Percentiles rank a stretch among this genome's conserved stretches.
Conservation (phyloP, 2,888 invertebrate species). For the Morpho helenor region DNA sequence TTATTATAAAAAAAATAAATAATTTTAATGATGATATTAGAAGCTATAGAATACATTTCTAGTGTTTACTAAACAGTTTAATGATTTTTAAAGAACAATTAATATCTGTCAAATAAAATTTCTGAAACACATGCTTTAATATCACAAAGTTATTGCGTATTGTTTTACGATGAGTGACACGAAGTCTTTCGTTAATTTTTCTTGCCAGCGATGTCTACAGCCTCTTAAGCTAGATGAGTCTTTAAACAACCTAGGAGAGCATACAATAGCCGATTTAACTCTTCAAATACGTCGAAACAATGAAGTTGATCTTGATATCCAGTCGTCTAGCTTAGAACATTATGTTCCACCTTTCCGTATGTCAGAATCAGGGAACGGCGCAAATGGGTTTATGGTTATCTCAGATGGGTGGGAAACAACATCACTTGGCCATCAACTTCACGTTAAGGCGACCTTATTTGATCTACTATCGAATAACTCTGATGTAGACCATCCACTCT, state of each 20-base stretch:
- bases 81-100: background rate
- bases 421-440: conserved; percentile 63
- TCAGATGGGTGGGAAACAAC: conserved; percentile 88
- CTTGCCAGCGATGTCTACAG: conserved; percentile 95
- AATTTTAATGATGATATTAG: too few species aligned
- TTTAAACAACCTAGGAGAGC: conserved; percentile 90
- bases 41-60: background rate
- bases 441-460: conserved; percentile 91
- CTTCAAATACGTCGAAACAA: conserved; percentile 71
- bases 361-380: conserved; percentile 90
- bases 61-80: background rate
- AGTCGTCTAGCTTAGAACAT: conserved; percentile 88
- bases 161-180: conserved; percentile 82
- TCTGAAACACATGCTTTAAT: background rate
- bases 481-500: conserved; percentile 96
- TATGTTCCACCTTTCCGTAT: conserved; percentile 90
- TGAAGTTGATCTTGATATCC: conserved; percentile 85
- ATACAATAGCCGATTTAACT: conserved; percentile 92
- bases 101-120: background rate
- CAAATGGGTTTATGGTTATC: conserved; percentile 94
- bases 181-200: conserved; percentile 88
- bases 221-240: conserved; percentile 92
- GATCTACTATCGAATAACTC: conserved; percentile 96
- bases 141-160: conserved; percentile 32
- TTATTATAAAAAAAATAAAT: background rate